Evolutionary conservation across 92 coral and sea anemone genomes (phyloP), one percentile per base, ranked within the genome.

Genomic region (Umimayanthus kanabou): DNA sequence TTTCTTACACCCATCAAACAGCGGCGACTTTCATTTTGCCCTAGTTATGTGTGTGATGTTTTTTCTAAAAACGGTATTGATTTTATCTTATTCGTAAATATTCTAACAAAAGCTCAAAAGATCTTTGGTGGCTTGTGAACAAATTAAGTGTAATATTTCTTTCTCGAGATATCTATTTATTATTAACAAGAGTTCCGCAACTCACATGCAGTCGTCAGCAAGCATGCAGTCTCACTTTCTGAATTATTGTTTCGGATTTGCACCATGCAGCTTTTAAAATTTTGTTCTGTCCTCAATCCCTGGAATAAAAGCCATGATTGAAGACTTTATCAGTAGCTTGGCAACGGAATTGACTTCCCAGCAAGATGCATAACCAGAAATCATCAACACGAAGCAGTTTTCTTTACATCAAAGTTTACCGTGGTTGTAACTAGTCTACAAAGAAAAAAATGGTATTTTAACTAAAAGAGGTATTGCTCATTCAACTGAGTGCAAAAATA

Each of bases 271-370:
- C 47, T 69, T 80, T 69, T 61, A 66, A 66, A 43, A 2, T 40
- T 65, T 81, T 81, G n/a, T 66, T 15, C 77, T 9, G 58, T 42
- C 76, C 10, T 25, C 53, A 66, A 25, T 42, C 47, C 65, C 67
- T 2, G 14, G 65, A 33, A 49, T 29, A 65, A 39, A 81, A 23
- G 37, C 57, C 14, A 39, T 65, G 57, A 70, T 83, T 69, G 69
- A 26, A 70, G 57, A 45, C 87, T 70, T 83, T 70, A 69, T 70
- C 87, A 70, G 87, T 83, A 83, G 15, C 87, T 47, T 43, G 71
- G 87, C 87, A 83, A 83, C 87, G 5, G 66, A 81, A 16, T 40
- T 66, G 76, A 70, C 87, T 69, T 69, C 55, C 42, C 79, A 47
- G 87, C 25, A 65, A 43, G 65, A 43, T 16, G 20, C 45, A 67